These are phyloP conservation scores for Carollia perspicillata DNA, from an alignment of 2,113 vertebrate genomes.

Conservation along the genomic window DNA sequence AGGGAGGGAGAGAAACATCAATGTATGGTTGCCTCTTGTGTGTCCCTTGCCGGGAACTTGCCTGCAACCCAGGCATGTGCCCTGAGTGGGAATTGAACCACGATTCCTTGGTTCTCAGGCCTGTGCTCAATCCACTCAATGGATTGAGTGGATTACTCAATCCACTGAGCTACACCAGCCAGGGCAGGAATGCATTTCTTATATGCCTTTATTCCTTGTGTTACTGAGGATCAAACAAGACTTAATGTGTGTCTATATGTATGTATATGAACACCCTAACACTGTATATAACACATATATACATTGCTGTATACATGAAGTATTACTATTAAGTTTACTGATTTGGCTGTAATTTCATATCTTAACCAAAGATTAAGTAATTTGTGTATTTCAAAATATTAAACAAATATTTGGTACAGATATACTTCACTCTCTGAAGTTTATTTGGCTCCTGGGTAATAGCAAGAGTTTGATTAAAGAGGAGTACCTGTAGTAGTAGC, in stretches of 20 bases:
- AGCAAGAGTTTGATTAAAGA: slow-evolving; percentile 6
- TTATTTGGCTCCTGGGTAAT: slow-evolving; percentile 2
- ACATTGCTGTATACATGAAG: neutral
- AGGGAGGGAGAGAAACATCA: too few relatives aligned
- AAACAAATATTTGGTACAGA: neutral
- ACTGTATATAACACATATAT: too few relatives aligned
- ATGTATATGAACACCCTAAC: neutral
- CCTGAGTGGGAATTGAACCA: too few relatives aligned
- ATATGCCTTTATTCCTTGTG: neutral
- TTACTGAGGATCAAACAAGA: neutral
- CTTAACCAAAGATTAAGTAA: neutral
- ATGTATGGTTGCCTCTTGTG: too few relatives aligned
- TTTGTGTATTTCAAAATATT: slow-evolving; percentile 5
- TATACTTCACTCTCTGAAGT: neutral
- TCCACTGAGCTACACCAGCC: too few relatives aligned
- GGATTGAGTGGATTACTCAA: too few relatives aligned
- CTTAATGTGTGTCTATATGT: neutral
- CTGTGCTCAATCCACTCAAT: too few relatives aligned
- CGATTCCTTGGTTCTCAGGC: too few relatives aligned
- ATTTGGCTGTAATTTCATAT: neutral
- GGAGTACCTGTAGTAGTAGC: neutral
- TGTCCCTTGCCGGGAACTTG: too few relatives aligned
- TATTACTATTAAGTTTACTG: slow-evolving; percentile 6
- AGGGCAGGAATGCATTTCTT: neutral
- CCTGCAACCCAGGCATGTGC: too few relatives aligned